phyloP scores from a whole-genome alignment of 2,797 vertebrate species.

The Falco rusticolus region DNA sequence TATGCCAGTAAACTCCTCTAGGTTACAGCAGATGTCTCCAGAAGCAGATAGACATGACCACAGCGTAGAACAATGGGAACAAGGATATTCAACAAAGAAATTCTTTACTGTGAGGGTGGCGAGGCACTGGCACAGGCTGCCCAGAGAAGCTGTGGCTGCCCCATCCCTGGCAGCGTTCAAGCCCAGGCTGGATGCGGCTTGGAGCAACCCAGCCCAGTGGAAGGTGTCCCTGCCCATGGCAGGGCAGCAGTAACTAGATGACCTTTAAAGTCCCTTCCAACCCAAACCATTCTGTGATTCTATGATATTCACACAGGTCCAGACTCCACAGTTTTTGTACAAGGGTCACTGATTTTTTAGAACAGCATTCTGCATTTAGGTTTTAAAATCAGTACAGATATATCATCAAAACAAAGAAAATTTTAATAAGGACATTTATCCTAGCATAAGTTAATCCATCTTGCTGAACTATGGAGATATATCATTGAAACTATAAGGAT shows the following conservation, averaged over 20 bases:
- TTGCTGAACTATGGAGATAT: neutral
- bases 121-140: too few relatives aligned
- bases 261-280: too few relatives aligned
- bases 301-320: neutral
- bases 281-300: too few relatives aligned
- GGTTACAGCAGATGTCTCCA: neutral
- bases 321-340: neutral
- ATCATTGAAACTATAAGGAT: neutral
- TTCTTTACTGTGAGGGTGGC: neutral
- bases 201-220: too few relatives aligned
- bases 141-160: too few relatives aligned
- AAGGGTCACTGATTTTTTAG: neutral
- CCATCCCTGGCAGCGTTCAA: too few relatives aligned
- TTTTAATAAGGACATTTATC: neutral
- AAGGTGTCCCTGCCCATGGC: too few relatives aligned
- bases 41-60: neutral
- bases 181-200: too few relatives aligned
- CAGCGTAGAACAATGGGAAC: neutral
- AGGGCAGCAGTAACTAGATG: too few relatives aligned
- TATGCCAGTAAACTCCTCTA: neutral
- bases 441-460: neutral
- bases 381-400: neutral
- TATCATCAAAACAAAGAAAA: neutral
- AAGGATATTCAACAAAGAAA: neutral
- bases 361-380: neutral